Evolutionary conservation across 2,888 invertebrate species (phyloP), one percentile per base, ranked within the genome.

Genomic region (Netelia virgata): DNA sequence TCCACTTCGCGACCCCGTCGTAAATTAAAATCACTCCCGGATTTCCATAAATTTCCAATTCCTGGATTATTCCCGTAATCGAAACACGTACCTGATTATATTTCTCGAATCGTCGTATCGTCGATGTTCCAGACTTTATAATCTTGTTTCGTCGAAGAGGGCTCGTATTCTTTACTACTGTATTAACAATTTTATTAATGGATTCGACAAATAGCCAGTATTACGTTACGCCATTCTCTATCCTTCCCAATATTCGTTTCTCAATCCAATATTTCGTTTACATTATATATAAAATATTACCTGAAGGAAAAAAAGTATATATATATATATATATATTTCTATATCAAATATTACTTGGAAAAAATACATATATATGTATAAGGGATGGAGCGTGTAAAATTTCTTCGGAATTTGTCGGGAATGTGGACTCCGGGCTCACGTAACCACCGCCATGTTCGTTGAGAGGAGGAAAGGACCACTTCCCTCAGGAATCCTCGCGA

Each of bases 401-500:
- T 81, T 18, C 53, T 55, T 61, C 20, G 53, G 69, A 61, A 41
- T 55, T 75, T 50, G 16, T 41, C 28, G 73, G 14, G 53, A 81
- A 63, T 53, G 53, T 74, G 53, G 50, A 41, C 64, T 36, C n/a
- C 66, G 64, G 10, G 68, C n/a, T 36, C 41, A 68, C 66, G 66
- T 28, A 57, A 10, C 23, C 36, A 61, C 36, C 57, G 23, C 36
- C 11, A 47, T 41, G 75, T 76, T 59, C 68, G 76, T 66, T 76
- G 76, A 70, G 43, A 50, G 55, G 64, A 55, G 55, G 28, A 47
- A 63, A 61, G 36, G 61, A 36, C n/a, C 47, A 69, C 63, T 77
- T 77, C 77, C 69, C 77, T 23, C 59, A 69, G 77, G 77, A 77
- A 77, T 77, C 77, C 69, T 63, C 59, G 57, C 63, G 77, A 72